Percentiles rank a stretch among this genome's conserved stretches.
Evolutionary conservation across 2,888 invertebrate species (phyloP).

Genomic region (Cataglyphis altisquamis): DNA sequence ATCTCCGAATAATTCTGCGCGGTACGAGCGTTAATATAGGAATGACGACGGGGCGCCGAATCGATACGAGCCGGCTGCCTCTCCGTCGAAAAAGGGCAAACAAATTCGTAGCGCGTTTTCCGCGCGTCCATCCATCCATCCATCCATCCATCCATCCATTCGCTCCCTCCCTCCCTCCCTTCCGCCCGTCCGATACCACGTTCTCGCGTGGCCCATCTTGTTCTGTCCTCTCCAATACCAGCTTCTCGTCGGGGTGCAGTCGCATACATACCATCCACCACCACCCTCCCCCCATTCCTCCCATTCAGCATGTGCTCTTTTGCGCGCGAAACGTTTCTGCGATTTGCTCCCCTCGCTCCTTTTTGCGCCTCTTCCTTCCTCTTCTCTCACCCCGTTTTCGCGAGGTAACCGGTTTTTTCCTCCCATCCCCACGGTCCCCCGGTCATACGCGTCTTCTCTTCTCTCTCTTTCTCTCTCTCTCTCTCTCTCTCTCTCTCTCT

Average conservation of each 20-base stretch:
- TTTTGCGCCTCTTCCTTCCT: conserved; percentile 56
- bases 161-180: neutral
- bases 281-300: neutral
- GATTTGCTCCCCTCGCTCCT: conserved; percentile 66
- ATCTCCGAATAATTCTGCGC: conserved; percentile 7
- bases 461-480: too few relatives aligned
- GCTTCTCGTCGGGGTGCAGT: conserved; percentile 74
- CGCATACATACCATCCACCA: conserved; percentile 44
- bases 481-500: too few relatives aligned
- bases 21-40: conserved; percentile 28
- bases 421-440: neutral
- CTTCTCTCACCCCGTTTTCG: conserved; percentile 31
- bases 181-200: conserved; percentile 33
- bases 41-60: conserved; percentile 36
- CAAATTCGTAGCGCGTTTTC: conserved; percentile 47
- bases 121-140: conserved; percentile 34
- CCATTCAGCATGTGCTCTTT: conserved; percentile 58
- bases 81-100: conserved; percentile 44
- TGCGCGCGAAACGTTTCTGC: conserved; percentile 69
- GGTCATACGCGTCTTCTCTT: neutral
- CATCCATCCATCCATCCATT: conserved; percentile 4
- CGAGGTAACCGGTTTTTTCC: conserved; percentile 48
- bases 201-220: conserved; percentile 70
- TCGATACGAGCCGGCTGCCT: conserved; percentile 35
- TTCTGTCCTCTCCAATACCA: conserved; percentile 80